Base-by-base conservation (phyloP, 2,113 vertebrate species). In the Passer domesticus region DNA sequence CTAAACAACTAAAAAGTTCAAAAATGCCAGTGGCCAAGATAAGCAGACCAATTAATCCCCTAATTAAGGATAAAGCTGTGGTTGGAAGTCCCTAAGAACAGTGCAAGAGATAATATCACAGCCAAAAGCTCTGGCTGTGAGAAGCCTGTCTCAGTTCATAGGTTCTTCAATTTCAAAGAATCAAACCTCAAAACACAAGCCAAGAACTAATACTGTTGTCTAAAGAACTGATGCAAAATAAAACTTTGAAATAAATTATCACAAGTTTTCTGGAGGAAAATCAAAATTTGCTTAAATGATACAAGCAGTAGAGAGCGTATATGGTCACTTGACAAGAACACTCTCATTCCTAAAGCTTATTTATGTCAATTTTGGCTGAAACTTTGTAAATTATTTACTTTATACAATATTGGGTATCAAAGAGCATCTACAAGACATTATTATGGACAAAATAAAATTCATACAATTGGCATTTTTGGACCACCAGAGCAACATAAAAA, bases 161-260 rank as follows among this genome's bases (percentile, higher is more conserved):
- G 68, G 43, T 83, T 92, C 90, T 86, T 93, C 67, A 56, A 19
- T 91, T 86, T 96, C 76, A 93, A 93, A 94, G 72, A 86, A 67
- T 46, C 23, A 74, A 80, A 88, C 18, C 23, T 88, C 70, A 90
- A 92, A 95, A 67, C 41, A 73, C 41, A 73, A 87, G 88, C 24
- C 28, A 84, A 73, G 68, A 86, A 77, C 41, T 70, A 93, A 88
- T 46, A 55, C 46, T 86, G 30, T 33, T 2, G 5, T 66, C 31
- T 79, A n/a, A 59, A 92, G 58, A 88, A 67, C 15, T 89, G 23
- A 33, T 92, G 23, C 52, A 60, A 87, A 92, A 72, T 17, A 56
- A 60, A 92, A 85, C 37, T 64, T 85, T 39, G 9, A 81, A 62
- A 92, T 50, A 60, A 76, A 73, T 80, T 52, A 90, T n/a, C 59